These are phyloP conservation scores for Chaetorhynchus papuensis DNA, from an alignment of 2,113 vertebrate genomes.

Conservation along the genomic window DNA sequence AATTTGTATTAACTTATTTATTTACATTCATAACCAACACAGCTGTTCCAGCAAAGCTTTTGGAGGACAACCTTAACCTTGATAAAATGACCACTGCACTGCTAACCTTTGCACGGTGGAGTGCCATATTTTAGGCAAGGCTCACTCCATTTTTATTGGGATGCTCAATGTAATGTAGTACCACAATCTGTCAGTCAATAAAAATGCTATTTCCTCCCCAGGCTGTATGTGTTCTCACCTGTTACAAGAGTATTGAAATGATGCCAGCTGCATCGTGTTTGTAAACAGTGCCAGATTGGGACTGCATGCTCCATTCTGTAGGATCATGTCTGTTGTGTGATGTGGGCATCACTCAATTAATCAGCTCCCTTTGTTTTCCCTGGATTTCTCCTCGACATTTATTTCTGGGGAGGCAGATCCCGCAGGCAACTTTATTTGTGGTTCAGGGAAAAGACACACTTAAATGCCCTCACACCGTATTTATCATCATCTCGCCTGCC, in stretches of 20 bases:
- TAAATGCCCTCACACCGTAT: neutral
- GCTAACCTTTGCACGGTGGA: neutral
- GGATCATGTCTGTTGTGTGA: neutral
- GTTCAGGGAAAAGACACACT: neutral
- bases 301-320: neutral
- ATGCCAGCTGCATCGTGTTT: neutral
- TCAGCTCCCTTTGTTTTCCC: neutral
- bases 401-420: neutral
- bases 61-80: neutral
- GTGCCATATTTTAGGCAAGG: neutral
- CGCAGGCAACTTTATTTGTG: neutral
- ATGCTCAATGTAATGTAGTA: neutral
- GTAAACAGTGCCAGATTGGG: conserved; percentile 19
- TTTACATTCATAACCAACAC: neutral
- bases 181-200: neutral
- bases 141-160: neutral
- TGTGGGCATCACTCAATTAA: neutral
- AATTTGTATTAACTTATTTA: neutral
- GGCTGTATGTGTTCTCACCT: neutral
- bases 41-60: neutral
- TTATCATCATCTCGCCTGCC: neutral
- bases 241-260: neutral
- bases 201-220: neutral
- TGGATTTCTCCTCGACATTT: neutral
- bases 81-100: neutral